Percentiles rank a stretch among this genome's conserved stretches.
Evolutionary conservation across 1,140 invertebrate species (phyloP).

Genomic region (Anastrepha ludens): DNA sequence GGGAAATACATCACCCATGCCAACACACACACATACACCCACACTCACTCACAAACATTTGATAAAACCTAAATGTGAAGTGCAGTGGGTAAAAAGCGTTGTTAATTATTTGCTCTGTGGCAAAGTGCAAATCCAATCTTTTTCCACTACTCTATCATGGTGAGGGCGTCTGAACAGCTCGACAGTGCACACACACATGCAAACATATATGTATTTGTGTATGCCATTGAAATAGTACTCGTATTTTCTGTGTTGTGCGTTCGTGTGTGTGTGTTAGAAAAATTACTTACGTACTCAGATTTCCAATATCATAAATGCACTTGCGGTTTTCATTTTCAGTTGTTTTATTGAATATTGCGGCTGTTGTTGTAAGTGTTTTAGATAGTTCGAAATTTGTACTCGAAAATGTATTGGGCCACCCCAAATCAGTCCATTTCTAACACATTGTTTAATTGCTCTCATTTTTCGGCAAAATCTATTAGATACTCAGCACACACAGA

Average conservation of each 20-base stretch:
- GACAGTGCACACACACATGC: background rate
- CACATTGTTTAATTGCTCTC: constrained; percentile 42
- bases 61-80: background rate
- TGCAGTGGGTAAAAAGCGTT: background rate
- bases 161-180: background rate
- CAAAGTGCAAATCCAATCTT: constrained; percentile 30
- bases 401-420: background rate
- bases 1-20: background rate
- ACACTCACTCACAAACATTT: background rate
- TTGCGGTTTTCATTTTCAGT: constrained; percentile 35
- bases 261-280: background rate
- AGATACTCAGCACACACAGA: constrained; percentile 6
- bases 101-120: constrained; percentile 41
- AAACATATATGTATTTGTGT: background rate
- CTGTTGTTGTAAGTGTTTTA: background rate
- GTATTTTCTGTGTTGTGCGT: no score
- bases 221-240: background rate
- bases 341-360: background rate
- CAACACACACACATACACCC: background rate
- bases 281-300: background rate
- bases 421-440: constrained; percentile 8
- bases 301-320: constrained; percentile 30
- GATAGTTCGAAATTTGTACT: background rate
- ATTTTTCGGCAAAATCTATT: constrained; percentile 29
- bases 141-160: background rate